Conservation (phyloP, 2,797 vertebrate genomes). For the Lepilemur septentrionalis region DNA sequence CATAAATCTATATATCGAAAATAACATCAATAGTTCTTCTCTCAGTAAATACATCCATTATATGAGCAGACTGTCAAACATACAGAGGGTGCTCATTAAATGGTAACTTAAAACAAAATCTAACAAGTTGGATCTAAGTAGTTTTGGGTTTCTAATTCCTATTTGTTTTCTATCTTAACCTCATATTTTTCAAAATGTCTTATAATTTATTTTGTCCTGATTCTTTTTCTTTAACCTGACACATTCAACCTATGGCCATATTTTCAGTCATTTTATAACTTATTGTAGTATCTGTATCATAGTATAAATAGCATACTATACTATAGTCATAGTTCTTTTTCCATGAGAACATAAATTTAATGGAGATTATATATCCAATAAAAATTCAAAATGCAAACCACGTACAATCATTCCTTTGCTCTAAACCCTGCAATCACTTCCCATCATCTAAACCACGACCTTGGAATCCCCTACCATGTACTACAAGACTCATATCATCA, state of each 20-base stretch:
- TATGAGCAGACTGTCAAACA: neutral
- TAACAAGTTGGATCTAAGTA: neutral
- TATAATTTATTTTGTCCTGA: neutral
- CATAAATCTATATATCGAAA: neutral
- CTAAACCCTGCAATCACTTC: neutral
- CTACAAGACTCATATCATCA: neutral
- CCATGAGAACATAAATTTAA: neutral
- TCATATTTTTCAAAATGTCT: neutral
- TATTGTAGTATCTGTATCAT: neutral
- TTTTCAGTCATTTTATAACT: neutral
- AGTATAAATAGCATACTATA: neutral
- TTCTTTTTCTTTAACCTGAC: neutral
- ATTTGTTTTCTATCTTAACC: neutral
- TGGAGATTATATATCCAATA: neutral
- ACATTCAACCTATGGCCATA: neutral
- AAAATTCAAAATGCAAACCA: neutral
- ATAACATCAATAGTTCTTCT: neutral
- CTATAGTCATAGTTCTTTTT: neutral
- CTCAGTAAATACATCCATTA: neutral
- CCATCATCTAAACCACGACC: neutral
- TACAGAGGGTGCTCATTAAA: neutral
- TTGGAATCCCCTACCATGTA: neutral
- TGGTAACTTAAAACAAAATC: neutral
- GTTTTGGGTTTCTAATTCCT: neutral
- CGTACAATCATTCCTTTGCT: neutral